Percentiles rank a stretch among this genome's conserved stretches.
These are phyloP conservation scores for Drosophila buzzatii DNA, from an alignment of 2,888 invertebrate genomes.

Conservation along the genomic window DNA sequence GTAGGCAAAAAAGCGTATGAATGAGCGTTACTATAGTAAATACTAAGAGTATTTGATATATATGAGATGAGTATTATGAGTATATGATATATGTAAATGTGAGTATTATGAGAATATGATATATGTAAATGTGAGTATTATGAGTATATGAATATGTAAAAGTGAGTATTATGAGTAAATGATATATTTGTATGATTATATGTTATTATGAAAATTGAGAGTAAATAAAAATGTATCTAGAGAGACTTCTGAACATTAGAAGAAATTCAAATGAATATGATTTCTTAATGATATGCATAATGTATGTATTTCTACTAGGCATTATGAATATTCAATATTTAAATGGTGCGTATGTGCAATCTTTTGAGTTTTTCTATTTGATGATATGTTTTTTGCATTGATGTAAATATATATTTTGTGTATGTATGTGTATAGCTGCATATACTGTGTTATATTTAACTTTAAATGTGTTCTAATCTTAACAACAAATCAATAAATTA, in stretches of 20 bases:
- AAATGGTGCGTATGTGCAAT: slow-evolving; percentile 21
- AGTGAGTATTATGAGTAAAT: neutral
- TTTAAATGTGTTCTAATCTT: slow-evolving; percentile 27
- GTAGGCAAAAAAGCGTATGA: slow-evolving; percentile 35
- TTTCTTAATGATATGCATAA: neutral
- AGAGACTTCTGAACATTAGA: neutral
- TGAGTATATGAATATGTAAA: neutral
- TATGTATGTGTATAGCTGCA: slow-evolving; percentile 32
- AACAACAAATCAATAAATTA: slow-evolving; percentile 28
- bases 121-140: neutral
- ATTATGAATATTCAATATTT: neutral
- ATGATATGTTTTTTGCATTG: neutral
- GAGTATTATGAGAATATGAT: neutral
- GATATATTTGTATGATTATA: neutral
- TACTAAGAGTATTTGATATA: slow-evolving; percentile 2
- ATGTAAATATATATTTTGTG: slow-evolving; percentile 1
- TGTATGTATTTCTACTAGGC: neutral
- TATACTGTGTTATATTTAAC: slow-evolving; percentile 10
- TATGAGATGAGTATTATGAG: neutral
- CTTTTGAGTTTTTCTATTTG: slow-evolving; percentile 5
- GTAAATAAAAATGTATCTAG: neutral
- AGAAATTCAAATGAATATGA: neutral
- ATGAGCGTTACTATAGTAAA: slow-evolving; percentile 1
- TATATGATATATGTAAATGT: neutral
- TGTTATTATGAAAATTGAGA: neutral